phyloP scores from a whole-genome alignment of 2,888 invertebrate species.

The Acleris holmiana region DNA sequence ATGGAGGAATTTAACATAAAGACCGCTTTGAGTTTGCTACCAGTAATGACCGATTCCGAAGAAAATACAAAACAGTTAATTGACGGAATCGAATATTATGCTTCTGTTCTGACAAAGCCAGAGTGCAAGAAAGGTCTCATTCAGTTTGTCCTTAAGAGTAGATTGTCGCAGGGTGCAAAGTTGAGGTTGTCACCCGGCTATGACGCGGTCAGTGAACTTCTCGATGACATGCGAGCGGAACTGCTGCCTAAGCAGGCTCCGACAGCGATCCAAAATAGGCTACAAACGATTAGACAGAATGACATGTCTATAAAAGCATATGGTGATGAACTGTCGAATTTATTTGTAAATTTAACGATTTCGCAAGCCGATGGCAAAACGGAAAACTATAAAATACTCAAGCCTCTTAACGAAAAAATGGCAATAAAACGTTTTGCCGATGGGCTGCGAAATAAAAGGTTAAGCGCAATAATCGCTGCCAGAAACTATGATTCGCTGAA shows the following conservation, averaged over 20 bases:
- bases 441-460: too few species aligned
- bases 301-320: too few species aligned
- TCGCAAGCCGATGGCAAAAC: too few species aligned
- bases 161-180: slow-evolving; percentile 29
- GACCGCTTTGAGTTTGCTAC: slow-evolving; percentile 7
- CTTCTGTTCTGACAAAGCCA: slow-evolving; percentile 2
- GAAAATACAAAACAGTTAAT: slow-evolving; percentile 21
- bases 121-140: slow-evolving; percentile 20
- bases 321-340: too few species aligned
- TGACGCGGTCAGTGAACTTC: slow-evolving; percentile 6
- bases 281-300: slow-evolving; percentile 4
- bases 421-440: too few species aligned
- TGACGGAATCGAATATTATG: slow-evolving; percentile 30
- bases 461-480: too few species aligned
- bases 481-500: too few species aligned
- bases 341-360: too few species aligned
- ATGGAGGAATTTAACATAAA: slow-evolving; percentile 6
- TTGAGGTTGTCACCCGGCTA: slow-evolving; percentile 18
- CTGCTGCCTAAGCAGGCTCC: slow-evolving; percentile 25
- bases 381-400: too few species aligned
- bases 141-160: slow-evolving; percentile 28
- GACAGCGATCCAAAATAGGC: slow-evolving; percentile 4
- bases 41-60: slow-evolving; percentile 6
- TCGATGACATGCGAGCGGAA: slow-evolving; percentile 26
- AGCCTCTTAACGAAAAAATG: too few species aligned